phyloP scores from a whole-genome alignment of 1,140 invertebrate genomes.

The Catajapyx aquilonaris region DNA sequence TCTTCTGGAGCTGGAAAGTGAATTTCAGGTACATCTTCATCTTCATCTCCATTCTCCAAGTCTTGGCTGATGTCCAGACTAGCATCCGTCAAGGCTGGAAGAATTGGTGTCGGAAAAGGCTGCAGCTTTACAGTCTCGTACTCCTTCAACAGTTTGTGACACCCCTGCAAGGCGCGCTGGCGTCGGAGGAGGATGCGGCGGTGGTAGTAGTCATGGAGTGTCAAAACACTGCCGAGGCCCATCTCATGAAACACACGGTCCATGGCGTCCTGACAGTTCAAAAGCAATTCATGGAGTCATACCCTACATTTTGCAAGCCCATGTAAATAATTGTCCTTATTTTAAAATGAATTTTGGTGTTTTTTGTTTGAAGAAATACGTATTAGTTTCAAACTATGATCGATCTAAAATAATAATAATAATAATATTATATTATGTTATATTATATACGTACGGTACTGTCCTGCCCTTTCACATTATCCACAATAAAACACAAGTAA shows the following conservation, averaged over 20 bases:
- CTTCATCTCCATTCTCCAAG: too few relatives aligned
- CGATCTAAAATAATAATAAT: too few relatives aligned
- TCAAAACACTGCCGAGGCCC: conserved; percentile 25
- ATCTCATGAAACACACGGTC: conserved; percentile 32
- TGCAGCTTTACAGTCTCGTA: conserved; percentile 26
- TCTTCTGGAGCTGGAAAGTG: conserved; percentile 18
- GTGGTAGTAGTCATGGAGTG: conserved; percentile 29
- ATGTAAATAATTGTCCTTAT: too few relatives aligned
- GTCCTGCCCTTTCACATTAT: too few relatives aligned
- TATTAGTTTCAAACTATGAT: too few relatives aligned
- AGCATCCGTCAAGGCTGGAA: too few relatives aligned
- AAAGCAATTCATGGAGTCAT: not conserved
- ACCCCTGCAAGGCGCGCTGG: conserved; percentile 21
- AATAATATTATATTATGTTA: conserved; percentile 6
- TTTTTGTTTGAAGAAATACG: too few relatives aligned
- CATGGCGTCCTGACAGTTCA: conserved; percentile 31
- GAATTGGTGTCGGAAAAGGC: too few relatives aligned
- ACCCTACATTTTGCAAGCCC: too few relatives aligned
- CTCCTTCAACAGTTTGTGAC: conserved; percentile 23
- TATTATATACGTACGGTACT: too few relatives aligned
- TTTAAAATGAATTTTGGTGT: too few relatives aligned
- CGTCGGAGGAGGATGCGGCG: conserved; percentile 27
- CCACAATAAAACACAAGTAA: not conserved
- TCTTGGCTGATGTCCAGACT: too few relatives aligned
- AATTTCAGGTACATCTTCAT: conserved; percentile 21